Evolutionary conservation across 2,888 invertebrate species (phyloP), one percentile per base, ranked within the genome.

Genomic region (Tolmerus cingulatus): DNA sequence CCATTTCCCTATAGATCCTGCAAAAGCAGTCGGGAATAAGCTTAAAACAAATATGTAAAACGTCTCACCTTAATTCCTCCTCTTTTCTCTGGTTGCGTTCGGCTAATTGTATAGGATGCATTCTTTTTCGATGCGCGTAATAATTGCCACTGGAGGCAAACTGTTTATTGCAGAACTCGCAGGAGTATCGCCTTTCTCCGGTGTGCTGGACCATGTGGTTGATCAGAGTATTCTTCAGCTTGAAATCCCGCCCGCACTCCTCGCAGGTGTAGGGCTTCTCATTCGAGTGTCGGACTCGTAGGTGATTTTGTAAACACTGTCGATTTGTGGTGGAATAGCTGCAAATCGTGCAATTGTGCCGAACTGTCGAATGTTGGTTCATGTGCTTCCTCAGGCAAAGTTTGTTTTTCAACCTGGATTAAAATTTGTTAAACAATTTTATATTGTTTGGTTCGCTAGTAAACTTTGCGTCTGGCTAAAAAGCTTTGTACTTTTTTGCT

Each of bases 181-280:
- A 90, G 1, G 85, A 77, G 78, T 88, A 90, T 78, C 88, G 88
- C 16, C 88, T 51, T 74, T 89, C 87, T 0, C 90, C 90, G 2
- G 89, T 90, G 87, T 90, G 90, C 86, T 89, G 89, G 5, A 89
- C 89, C 86, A 89, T 88, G 77, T 90, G 90, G 87, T 89, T 89
- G 7, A 77, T 57, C 5, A 89, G 57, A 16, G 89, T 89, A 37
- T 89, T 89, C 76, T 89, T 89, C 34, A 89, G 46, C 81, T 89
- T 89, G 84, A 89, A 89, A 23, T 87, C 77, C 37, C 89, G 88
- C 2, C 85, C 87, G 30, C 89, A 89, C 86, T 88, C 88, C 12
- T 88, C 86, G 74, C 89, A 89, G 16, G 37, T 86, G 76, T 87
- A 89, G 4, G 89, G 89, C 74, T 89, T 89, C 8, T 87, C 82